Conservation (phyloP, 2,113 vertebrate species). For the Pandion haliaetus region DNA sequence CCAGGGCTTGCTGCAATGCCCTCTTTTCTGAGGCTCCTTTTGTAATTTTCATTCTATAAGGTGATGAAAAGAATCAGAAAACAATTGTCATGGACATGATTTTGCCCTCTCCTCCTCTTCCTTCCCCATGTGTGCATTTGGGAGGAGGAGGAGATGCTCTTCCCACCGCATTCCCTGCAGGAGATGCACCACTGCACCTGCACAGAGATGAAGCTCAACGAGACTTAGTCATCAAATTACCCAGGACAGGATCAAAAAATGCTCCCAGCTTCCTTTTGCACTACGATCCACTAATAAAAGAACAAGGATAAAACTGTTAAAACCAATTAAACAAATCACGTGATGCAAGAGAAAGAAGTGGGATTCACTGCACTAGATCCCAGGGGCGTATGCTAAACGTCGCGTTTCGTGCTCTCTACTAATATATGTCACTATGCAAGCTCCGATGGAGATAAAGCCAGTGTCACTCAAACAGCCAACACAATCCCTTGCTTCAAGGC, state of each 20-base stretch:
- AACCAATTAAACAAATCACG: neutral
- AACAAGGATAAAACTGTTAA: constrained; percentile 5
- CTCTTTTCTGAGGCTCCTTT: constrained; percentile 28
- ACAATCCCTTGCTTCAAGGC: neutral
- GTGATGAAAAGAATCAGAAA: neutral
- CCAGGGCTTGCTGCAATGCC: constrained; percentile 19
- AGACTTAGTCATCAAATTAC: neutral
- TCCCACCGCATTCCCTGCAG: neutral
- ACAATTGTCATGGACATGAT: neutral
- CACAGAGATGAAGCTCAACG: neutral
- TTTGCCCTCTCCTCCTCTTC: neutral
- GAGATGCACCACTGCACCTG: neutral
- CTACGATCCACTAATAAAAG: neutral
- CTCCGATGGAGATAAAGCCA: neutral
- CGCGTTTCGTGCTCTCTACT: neutral
- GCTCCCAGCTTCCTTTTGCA: neutral
- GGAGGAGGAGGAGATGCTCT: neutral
- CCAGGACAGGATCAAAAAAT: neutral
- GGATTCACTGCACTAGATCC: neutral
- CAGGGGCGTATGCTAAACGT: neutral
- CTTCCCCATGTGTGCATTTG: accelerated
- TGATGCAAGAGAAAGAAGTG: neutral
- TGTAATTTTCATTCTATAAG: neutral
- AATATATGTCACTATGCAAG: neutral
- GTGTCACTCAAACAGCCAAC: neutral